Evolutionary conservation across 2,888 invertebrate genomes (phyloP), one percentile per base, ranked within the genome.

Genomic region (Nemurella pictetii): DNA sequence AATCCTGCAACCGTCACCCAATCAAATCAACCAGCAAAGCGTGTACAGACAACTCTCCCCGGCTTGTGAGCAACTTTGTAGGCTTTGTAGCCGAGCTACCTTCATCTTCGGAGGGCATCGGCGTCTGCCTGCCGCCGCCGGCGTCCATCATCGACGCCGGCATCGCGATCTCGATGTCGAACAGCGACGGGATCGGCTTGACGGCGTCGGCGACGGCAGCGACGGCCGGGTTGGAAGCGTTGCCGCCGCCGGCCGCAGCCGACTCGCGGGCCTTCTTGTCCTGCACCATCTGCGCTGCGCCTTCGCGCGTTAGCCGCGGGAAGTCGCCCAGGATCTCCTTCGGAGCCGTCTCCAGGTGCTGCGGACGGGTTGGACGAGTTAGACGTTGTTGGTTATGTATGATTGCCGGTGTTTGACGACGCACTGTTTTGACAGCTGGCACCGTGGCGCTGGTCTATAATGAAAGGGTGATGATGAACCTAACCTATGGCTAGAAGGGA

Each of bases 311-410:
- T 86, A 97, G 91, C 85, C 97, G 92, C 77, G 97, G 96, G 88
- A 97, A 97, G 89, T 96, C 96, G n/a, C 97, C 97, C 84, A 97
- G 92, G 88, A 97, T 96, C 90, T 97, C 97, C 90, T 97, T 96
- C 0, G 97, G 97, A 0, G 97, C 97, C 0, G 96, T 96, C 91
- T 97, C 97, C 89, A 97, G 94, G 90, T 97, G 97, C 92, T 94
- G 92, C 86, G 92, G 90, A 55, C 55, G 32, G 32, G 32, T 32
- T 32, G 9, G 32, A 9, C 3, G n/a, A n/a, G n/a, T n/a, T n/a
- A n/a, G n/a, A n/a, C n/a, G n/a, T n/a, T n/a, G n/a, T n/a, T n/a
- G n/a, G n/a, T n/a, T n/a, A n/a, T n/a, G n/a, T n/a, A n/a, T n/a
- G n/a, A n/a, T n/a, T n/a, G n/a, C n/a, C n/a, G n/a, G n/a, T n/a